These are phyloP conservation scores for Pangasius mekongensis DNA, from an alignment of 2,797 vertebrate species.

Conservation along the genomic window DNA sequence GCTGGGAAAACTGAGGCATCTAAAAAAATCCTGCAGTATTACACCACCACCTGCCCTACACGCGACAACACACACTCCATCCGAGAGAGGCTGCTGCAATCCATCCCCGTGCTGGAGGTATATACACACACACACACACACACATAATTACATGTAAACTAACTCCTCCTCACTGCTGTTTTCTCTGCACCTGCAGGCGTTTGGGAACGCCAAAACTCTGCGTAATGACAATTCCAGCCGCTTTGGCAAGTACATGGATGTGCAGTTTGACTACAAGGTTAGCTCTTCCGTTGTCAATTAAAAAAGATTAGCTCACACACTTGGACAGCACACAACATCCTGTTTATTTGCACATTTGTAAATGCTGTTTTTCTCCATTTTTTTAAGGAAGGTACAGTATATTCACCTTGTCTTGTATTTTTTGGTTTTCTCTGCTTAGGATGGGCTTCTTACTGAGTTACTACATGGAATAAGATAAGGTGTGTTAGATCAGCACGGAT, in stretches of 20 bases:
- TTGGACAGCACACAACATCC: not conserved
- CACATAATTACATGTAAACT: too few relatives aligned
- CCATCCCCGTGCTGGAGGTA: slow-evolving; percentile 94
- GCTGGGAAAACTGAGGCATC: slow-evolving; percentile 95
- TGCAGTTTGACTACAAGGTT: slow-evolving; percentile 98
- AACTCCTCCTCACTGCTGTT: slow-evolving; percentile 14
- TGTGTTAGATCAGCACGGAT: not conserved
- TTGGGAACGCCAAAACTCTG: slow-evolving; percentile 96
- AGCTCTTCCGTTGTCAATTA: not conserved
- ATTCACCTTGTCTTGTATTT: too few relatives aligned
- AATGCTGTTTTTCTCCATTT: too few relatives aligned
- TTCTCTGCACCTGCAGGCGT: slow-evolving; percentile 79
- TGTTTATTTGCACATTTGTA: not conserved
- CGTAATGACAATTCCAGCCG: slow-evolving; percentile 98
- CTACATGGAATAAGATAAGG: not conserved
- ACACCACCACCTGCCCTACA: slow-evolving; percentile 78
- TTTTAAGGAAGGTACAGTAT: too few relatives aligned
- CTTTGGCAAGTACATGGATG: slow-evolving; percentile 98
- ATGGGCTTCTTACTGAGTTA: not conserved
- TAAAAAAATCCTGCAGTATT: slow-evolving; percentile 95
- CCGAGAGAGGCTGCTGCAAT: slow-evolving; percentile 86
- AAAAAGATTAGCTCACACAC: not conserved
- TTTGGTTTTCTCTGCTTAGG: not conserved
- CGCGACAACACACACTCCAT: slow-evolving; percentile 69
- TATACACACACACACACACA: not conserved